Percentiles rank a stretch among this genome's conserved stretches.
Evolutionary conservation across 2,113 vertebrate genomes (phyloP).

Genomic region (Sylvietta virens): DNA sequence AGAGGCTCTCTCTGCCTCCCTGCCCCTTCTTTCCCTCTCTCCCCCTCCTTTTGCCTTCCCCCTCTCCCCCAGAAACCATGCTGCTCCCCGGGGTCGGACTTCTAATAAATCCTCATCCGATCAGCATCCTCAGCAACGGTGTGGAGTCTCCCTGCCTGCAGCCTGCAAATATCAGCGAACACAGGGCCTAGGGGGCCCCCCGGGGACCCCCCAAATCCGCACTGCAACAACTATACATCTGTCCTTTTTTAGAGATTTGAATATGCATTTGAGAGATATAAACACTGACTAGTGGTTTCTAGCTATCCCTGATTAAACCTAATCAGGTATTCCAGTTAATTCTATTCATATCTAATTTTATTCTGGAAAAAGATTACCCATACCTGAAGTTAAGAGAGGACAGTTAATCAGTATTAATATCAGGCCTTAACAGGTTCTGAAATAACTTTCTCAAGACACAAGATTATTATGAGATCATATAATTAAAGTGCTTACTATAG

Average conservation of each 20-base stretch:
- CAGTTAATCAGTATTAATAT: constrained; percentile 7
- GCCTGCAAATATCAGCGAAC: too few species aligned
- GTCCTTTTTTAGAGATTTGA: not conserved
- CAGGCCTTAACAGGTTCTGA: not conserved
- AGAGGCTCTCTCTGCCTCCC: too few species aligned
- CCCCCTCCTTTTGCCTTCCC: too few species aligned
- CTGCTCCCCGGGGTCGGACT: too few species aligned
- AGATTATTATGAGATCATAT: not conserved
- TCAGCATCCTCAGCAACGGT: too few species aligned
- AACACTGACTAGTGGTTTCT: not conserved
- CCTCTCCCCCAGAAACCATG: too few species aligned
- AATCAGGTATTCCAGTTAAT: not conserved
- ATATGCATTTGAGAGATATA: not conserved
- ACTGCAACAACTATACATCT: too few species aligned
- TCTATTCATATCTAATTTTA: not conserved
- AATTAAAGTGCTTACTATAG: not conserved
- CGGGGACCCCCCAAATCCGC: too few species aligned
- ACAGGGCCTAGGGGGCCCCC: too few species aligned
- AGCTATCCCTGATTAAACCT: not conserved
- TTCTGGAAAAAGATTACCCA: not conserved
- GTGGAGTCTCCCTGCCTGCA: too few species aligned
- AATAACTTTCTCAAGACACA: not conserved
- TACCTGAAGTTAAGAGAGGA: not conserved
- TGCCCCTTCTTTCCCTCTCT: too few species aligned
- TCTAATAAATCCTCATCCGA: too few species aligned